Percentiles rank a stretch among this genome's conserved stretches.
These are phyloP conservation scores for Lasioglossum morio DNA, from an alignment of 2,888 invertebrate genomes.

Conservation along the genomic window DNA sequence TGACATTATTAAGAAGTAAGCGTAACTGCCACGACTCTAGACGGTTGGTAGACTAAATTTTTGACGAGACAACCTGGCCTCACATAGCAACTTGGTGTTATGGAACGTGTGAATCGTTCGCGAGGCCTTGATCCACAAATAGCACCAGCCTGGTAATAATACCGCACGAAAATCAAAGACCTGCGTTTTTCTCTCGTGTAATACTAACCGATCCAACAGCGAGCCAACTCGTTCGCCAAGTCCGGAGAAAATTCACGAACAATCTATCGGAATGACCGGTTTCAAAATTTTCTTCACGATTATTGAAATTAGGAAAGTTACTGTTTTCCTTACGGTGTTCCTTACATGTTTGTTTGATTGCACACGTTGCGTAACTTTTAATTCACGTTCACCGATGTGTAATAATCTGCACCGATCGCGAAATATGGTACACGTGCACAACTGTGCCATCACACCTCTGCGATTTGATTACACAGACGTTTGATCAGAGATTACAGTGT, in stretches of 20 bases:
- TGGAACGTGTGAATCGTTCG: conserved; percentile 57
- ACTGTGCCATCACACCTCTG: conserved; percentile 34
- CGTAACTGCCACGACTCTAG: too few species aligned
- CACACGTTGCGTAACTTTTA: too few species aligned
- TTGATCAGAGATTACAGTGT: conserved; percentile 23
- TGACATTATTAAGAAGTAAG: too few species aligned
- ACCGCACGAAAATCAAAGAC: conserved; percentile 46
- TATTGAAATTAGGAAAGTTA: too few species aligned
- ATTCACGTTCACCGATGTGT: too few species aligned
- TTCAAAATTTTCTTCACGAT: too few species aligned
- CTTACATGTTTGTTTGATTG: too few species aligned
- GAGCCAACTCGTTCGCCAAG: too few species aligned
- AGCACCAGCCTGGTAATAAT: conserved; percentile 44
- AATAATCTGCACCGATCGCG: too few species aligned
- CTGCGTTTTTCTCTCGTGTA: conserved; percentile 26
- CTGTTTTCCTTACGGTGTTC: too few species aligned
- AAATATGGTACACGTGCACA: conserved; percentile 19
- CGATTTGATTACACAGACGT: conserved; percentile 36
- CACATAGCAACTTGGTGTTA: conserved; percentile 30
- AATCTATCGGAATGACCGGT: too few species aligned
- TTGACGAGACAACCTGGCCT: conserved; percentile 35
- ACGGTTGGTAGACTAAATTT: conserved; percentile 38
- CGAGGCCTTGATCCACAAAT: conserved; percentile 70
- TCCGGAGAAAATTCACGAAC: background rate
- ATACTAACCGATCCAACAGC: background rate